Conservation (phyloP, 2,888 invertebrate genomes). For the Scaeva pyrastri region DNA sequence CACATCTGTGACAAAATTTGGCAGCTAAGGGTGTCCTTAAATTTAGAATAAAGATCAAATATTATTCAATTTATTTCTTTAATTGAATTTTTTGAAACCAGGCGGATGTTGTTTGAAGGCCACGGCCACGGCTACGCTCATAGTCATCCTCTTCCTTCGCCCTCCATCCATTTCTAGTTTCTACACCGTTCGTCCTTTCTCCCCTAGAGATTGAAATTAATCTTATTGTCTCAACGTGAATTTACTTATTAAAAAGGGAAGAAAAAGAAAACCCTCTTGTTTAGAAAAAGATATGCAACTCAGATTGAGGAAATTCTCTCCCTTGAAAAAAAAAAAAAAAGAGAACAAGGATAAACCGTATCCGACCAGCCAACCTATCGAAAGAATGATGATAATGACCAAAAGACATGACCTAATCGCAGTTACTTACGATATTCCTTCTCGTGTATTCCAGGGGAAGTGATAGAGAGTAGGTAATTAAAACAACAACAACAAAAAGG, state of each 20-base stretch:
- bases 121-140: too few relatives aligned
- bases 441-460: not conserved
- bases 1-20: too few relatives aligned
- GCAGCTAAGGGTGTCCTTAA: too few relatives aligned
- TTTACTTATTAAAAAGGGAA: not conserved
- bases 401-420: constrained; percentile 17
- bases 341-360: not conserved
- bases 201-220: not conserved
- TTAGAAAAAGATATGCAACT: not conserved
- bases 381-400: not conserved
- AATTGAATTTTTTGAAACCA: too few relatives aligned
- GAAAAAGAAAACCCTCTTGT: not conserved
- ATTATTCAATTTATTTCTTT: too few relatives aligned
- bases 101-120: too few relatives aligned
- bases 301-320: not conserved
- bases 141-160: not conserved
- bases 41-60: too few relatives aligned
- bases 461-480: not conserved
- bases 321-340: too few relatives aligned
- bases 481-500: not conserved
- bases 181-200: too few relatives aligned
- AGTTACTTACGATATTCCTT: not conserved
- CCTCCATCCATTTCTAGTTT: not conserved
- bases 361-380: not conserved
- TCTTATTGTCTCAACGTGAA: not conserved